Evolutionary conservation across 2,113 vertebrate species (phyloP), one percentile per base, ranked within the genome.

Genomic region (Asarcornis scutulata): DNA sequence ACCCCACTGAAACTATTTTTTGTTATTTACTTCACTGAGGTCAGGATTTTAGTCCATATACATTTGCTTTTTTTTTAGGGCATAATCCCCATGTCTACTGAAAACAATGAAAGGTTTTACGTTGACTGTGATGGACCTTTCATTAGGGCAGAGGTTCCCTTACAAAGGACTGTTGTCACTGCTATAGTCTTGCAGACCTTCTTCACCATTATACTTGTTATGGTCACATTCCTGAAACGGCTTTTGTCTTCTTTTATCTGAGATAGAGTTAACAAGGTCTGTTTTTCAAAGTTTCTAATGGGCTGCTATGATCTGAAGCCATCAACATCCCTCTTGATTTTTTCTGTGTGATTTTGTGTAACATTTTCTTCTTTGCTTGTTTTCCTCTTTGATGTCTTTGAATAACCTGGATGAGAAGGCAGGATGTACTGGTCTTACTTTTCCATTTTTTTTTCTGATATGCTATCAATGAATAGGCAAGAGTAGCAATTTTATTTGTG

Each of bases 171-270:
- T 86, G 63, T 71, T 88, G 85, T 77, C 56, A 68, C 27, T 72
- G 60, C 40, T 82, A 50, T 11, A 79, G 66, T 86, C 55, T 75
- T 75, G 72, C 17, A 88, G 73, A 95, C 29, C 64, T 91, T 93
- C 71, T 96, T 88, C 85, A 81, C 82, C 52, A 60, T 90, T 88
- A 77, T 75, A 81, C 34, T 88, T 91, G 72, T 74, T 91, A 91
- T 13, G 38, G 83, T 48, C 36, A 55, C 88, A 90, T 93, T 91
- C 72, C 69, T 88, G 88, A 95, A 91, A 91, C 58, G 68, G 56
- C 62, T 86, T 91, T 96, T 93, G 72, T 83, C 87, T 91, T 93
- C 85, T 93, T 96, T 93, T 82, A 72, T 86, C 68, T 88, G 40
- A 83, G 32, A 72, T 3, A 46, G 67, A 17, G 4, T 77, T 96